Percentiles rank a stretch among this genome's conserved stretches.
Evolutionary conservation across 92 coral and sea anemone genomes (phyloP).

Genomic region (Heliopora coerulea): DNA sequence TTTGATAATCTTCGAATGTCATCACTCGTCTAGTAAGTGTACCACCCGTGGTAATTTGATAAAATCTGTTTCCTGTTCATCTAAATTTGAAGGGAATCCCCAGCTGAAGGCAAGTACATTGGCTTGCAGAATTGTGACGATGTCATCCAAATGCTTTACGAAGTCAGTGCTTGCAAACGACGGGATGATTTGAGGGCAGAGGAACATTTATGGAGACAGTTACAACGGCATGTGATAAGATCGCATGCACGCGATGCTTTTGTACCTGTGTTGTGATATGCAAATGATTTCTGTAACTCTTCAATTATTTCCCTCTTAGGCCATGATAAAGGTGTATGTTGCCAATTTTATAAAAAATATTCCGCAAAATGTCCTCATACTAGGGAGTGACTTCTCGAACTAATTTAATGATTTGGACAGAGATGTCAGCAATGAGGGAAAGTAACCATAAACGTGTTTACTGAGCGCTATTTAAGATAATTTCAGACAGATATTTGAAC

Average conservation of each 20-base stretch:
- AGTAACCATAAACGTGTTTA: background rate
- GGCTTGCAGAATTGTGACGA: background rate
- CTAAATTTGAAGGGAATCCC: conserved; percentile 34
- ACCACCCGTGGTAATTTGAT: conserved; percentile 44
- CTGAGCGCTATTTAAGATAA: background rate
- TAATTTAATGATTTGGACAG: background rate
- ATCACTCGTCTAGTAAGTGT: conserved; percentile 27
- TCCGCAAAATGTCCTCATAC: background rate
- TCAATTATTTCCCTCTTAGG: too few relatives aligned
- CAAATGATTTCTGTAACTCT: too few relatives aligned
- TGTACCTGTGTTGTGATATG: too few relatives aligned
- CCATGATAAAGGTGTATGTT: too few relatives aligned
- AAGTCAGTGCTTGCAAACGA: too few relatives aligned
- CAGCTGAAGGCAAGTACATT: background rate
- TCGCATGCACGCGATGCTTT: too few relatives aligned
- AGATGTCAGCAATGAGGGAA: background rate
- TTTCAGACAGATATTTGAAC: background rate
- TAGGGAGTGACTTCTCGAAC: background rate
- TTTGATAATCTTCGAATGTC: conserved; percentile 18
- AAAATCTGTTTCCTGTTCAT: conserved; percentile 39
- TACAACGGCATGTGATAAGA: too few relatives aligned
- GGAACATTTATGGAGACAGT: background rate
- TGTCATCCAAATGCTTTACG: background rate
- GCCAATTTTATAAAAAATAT: background rate
- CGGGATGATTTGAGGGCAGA: too few relatives aligned